Conservation (phyloP, 2,888 invertebrate species). For the Tipula helvola region DNA sequence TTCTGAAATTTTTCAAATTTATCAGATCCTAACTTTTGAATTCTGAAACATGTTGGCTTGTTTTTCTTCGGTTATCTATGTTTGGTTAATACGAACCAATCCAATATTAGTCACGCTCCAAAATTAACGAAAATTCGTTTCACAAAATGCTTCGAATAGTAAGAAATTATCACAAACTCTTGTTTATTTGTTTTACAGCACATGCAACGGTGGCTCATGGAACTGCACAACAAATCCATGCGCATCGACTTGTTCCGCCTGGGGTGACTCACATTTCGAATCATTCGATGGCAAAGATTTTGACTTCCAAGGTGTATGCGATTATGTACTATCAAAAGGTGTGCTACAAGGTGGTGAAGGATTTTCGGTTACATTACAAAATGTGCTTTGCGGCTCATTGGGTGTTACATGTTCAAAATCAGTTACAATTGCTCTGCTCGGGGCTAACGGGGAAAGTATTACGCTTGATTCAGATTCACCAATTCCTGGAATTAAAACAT, state of each 20-base stretch:
- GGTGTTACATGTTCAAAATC: conserved; percentile 84
- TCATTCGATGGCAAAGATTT: conserved; percentile 73
- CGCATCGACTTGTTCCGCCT: conserved; percentile 66
- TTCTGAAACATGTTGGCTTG: no score
- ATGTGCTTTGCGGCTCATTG: conserved; percentile 74
- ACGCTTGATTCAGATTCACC: conserved; percentile 40
- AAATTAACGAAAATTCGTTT: no score
- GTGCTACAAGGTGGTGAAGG: conserved; percentile 45
- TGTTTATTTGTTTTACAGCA: conserved; percentile 17
- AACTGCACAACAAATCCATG: conserved; percentile 60
- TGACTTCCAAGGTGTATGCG: conserved; percentile 83
- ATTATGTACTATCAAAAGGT: conserved; percentile 72
- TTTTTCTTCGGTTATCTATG: no score
- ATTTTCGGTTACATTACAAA: conserved; percentile 69
- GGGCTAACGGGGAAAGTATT: conserved; percentile 46
- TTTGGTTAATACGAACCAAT: no score
- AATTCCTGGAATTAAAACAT: conserved; percentile 10
- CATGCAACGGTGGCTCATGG: conserved; percentile 68
- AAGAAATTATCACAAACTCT: not conserved
- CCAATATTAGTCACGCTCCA: no score
- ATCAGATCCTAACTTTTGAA: no score
- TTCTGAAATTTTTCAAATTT: no score
- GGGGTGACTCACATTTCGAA: conserved; percentile 84
- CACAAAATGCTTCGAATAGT: no score
- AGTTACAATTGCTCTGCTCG: conserved; percentile 51